phyloP scores from a whole-genome alignment of 2,113 vertebrate genomes.

The Bos taurus region ARS-UCD2.0 NC_037338.1:66799001-66799500 shows the following conservation, averaged over 20 bases:
- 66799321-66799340: constrained; percentile 88
- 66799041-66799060: not conserved
- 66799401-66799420: constrained; percentile 90
- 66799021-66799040: not conserved
- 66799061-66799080: not conserved
- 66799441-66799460: not conserved
- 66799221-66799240: constrained; percentile 89
- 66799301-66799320: constrained; percentile 94
- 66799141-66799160: not conserved
- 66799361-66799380: constrained; percentile 93
- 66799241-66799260: constrained; percentile 89
- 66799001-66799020: fast-evolving
- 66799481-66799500: not conserved
- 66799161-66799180: not conserved
- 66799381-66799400: constrained; percentile 91
- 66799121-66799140: not conserved
- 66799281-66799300: constrained; percentile 93
- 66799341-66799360: constrained; percentile 91
- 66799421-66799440: not conserved
- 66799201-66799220: constrained; percentile 19
- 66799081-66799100: not conserved
- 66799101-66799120: not conserved
- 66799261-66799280: constrained; percentile 97
- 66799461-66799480: not conserved
- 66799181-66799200: not conserved